Base-by-base conservation (phyloP, 2,888 invertebrate species). In the Caenorhabditis sp. region DNA sequence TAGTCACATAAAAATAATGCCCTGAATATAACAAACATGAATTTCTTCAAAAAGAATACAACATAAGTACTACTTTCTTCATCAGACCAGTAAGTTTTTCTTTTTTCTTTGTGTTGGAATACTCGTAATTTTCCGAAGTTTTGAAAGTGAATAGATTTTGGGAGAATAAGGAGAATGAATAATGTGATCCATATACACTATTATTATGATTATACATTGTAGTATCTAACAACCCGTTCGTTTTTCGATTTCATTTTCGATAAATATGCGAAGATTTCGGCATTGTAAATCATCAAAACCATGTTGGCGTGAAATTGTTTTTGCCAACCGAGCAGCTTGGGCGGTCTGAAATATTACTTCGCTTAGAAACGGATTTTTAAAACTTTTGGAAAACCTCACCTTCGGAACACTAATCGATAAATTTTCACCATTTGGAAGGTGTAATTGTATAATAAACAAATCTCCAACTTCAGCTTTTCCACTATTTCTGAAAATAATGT, bases 211-310 rank as follows among this genome's bases (percentile, higher is more conserved):
- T 43, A 3, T 43, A 17, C 12, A 52, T 21, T 21, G 52, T 17
- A 4, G 52, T 8, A 52, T 23, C 52, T 52, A 52, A 43, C 43
- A 43, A 43, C 43, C 14, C 17, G 43, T 52, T 14, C 74, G 64
- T 17, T 26, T 52, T 56, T 76, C 75, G 38, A 82, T 59, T 56
- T 82, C 78, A 38, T 71, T 62, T 21, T 83, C 83, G 26, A 83
- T 56, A 31, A 78, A 82, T 10, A 76, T 20, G 20, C 83, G 70
- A 1, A 83, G 65, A 25, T 72, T 70, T 59, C 83, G 76, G 38
- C 80, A 81, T 59, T 81, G 79, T 1, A 68, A 65, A 31, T 83
- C 82, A 52, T 68, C 70, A 57, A 80, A 78, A 26, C 67, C 65
- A 65, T 80, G 59, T 49, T 78, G 64, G n/a, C 79, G 67, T 14